A percentile compares a stretch with the other conserved stretches of the same genome.
phyloP scores from a whole-genome alignment of 2,113 vertebrate genomes.

The Mus pahari region DNA sequence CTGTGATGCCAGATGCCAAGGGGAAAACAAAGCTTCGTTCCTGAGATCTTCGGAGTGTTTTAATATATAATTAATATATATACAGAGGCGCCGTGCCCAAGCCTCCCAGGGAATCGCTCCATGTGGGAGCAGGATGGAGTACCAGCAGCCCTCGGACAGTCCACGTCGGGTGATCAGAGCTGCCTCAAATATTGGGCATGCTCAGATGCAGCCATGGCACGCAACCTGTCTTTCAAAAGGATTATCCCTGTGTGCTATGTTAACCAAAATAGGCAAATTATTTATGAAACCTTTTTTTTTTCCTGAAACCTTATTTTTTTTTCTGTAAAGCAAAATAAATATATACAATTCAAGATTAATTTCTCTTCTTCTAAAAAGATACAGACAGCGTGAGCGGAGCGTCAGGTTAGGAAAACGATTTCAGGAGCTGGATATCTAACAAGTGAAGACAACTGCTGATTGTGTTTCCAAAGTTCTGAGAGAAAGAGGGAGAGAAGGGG shows the following conservation, averaged over 20 bases:
- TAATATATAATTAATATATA: background rate
- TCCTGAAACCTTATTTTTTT: constrained; percentile 52
- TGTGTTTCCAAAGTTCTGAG: constrained; percentile 70
- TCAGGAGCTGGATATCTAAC: constrained; percentile 63
- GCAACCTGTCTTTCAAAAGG: background rate
- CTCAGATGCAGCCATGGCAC: background rate
- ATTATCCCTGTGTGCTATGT: constrained; percentile 75
- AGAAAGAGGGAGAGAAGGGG: background rate
- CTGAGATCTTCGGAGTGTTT: background rate
- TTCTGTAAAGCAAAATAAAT: constrained; percentile 81
- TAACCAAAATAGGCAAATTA: constrained; percentile 83
- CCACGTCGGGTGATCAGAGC: background rate
- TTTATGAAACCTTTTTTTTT: constrained; percentile 76
- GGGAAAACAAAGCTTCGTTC: constrained; percentile 11
- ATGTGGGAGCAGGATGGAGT: background rate
- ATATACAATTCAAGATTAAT: constrained; percentile 79
- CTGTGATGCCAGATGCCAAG: constrained; percentile 4
- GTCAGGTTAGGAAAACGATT: constrained; percentile 70
- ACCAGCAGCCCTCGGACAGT: background rate
- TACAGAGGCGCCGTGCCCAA: background rate
- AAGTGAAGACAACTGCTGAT: constrained; percentile 56
- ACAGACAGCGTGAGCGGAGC: constrained; percentile 53
- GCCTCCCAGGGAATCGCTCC: background rate
- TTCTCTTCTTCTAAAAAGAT: constrained; percentile 80
- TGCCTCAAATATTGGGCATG: constrained; percentile 52